Conservation (phyloP, 1,140 invertebrate genomes). For the Zaprionus vittiger region DNA sequence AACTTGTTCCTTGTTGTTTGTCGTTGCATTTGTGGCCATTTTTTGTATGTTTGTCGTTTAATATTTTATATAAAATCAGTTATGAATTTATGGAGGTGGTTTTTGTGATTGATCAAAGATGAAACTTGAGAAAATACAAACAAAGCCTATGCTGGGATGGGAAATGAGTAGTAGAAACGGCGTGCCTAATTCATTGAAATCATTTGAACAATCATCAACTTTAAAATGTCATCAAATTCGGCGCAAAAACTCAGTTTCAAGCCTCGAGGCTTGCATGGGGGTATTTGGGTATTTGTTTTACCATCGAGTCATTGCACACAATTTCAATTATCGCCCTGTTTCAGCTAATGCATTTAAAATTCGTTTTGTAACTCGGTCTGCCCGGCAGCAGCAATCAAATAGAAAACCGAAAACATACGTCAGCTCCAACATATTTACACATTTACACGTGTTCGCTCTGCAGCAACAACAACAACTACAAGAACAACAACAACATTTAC, state of each 20-base stretch:
- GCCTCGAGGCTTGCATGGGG: neutral
- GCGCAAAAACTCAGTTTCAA: neutral
- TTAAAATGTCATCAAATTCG: neutral
- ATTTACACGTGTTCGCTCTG: constrained; percentile 41
- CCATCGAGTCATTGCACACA: constrained; percentile 26
- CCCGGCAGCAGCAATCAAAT: constrained; percentile 40
- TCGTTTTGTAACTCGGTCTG: neutral
- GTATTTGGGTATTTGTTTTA: constrained; percentile 10
- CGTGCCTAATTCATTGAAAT: neutral
- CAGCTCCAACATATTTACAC: constrained; percentile 52
- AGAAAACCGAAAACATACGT: constrained; percentile 50
- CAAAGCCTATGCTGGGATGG: neutral
- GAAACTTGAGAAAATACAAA: neutral
- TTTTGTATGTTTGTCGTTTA: constrained; percentile 43
- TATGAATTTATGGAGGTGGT: constrained; percentile 49
- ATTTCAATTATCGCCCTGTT: constrained; percentile 28
- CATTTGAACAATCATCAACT: neutral
- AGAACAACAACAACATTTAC: constrained; percentile 17
- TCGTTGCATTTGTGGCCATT: constrained; percentile 51
- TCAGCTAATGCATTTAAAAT: constrained; percentile 38
- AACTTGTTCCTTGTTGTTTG: constrained; percentile 57
- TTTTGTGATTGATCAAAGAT: constrained; percentile 8
- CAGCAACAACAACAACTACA: constrained; percentile 27
- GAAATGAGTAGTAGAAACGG: neutral
- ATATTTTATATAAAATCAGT: constrained; percentile 52